phyloP scores from a whole-genome alignment of 2,113 vertebrate species.

The Patagioenas fasciata region DNA sequence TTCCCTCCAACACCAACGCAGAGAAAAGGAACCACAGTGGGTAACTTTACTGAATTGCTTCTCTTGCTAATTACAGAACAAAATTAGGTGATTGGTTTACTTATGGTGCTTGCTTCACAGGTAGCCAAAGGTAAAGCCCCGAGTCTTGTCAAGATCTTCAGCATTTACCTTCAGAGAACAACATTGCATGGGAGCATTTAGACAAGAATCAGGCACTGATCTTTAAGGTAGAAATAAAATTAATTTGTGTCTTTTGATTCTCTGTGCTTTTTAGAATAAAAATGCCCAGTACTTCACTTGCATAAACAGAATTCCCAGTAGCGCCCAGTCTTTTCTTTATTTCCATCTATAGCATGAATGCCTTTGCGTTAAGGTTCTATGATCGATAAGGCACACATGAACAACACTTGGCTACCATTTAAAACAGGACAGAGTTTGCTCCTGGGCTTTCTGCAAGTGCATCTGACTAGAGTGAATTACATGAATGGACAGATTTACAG shows the following conservation, averaged over 20 bases:
- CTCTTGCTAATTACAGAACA: background rate
- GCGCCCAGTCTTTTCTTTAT: background rate
- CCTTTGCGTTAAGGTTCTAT: background rate
- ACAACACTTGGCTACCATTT: background rate
- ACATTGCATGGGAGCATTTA: background rate
- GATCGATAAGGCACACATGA: conserved; percentile 4
- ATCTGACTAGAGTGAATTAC: background rate
- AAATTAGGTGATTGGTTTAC: background rate
- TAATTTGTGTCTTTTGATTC: background rate
- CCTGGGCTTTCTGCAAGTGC: background rate
- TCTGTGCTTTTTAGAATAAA: background rate
- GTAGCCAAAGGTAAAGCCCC: background rate
- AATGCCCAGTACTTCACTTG: background rate
- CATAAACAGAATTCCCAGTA: background rate
- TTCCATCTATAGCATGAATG: background rate
- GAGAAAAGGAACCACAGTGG: background rate
- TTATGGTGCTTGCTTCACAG: background rate
- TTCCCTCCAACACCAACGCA: background rate
- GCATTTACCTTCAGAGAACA: background rate
- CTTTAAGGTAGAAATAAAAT: conserved; percentile 8
- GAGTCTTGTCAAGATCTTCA: background rate
- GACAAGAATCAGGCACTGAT: background rate
- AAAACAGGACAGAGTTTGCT: background rate
- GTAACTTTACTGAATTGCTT: background rate
- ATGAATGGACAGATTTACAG: background rate